A percentile compares a stretch with the other conserved stretches of the same genome.
phyloP scores from a whole-genome alignment of 2,888 invertebrate genomes.

The Nemoura dubitans region DNA sequence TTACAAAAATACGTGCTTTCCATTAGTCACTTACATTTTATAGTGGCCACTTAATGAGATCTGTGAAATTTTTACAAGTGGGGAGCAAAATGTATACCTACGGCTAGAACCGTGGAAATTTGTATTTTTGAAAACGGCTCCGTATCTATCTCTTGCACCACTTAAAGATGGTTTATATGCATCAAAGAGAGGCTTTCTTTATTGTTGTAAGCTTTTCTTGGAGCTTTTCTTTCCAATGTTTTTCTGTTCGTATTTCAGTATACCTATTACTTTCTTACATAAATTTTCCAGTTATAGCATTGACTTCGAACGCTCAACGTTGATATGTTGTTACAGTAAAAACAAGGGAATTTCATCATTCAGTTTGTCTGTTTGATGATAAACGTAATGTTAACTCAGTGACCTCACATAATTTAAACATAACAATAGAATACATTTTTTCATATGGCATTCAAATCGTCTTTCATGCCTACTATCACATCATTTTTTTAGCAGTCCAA shows the following conservation, averaged over 20 bases:
- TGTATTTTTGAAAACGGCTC: no score
- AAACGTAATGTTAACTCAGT: not conserved
- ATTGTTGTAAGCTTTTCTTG: not conserved
- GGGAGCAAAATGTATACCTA: no score
- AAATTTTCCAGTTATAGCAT: not conserved
- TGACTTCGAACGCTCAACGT: not conserved
- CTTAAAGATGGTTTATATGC: no score
- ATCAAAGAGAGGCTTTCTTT: no score
- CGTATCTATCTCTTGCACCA: no score
- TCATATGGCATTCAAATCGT: not conserved
- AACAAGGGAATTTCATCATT: not conserved
- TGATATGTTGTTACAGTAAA: not conserved
- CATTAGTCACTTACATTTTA: no score
- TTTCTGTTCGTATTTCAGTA: not conserved
- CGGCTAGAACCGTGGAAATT: no score
- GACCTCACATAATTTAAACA: not conserved
- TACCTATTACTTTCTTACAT: not conserved
- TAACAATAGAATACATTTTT: not conserved
- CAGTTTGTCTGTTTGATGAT: not conserved
- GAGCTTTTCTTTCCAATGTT: not conserved
- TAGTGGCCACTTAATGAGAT: no score
- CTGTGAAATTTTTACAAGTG: no score
- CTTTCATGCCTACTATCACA: not conserved
- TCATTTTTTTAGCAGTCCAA: not conserved
- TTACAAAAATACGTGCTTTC: no score